Conservation (phyloP, 2,888 invertebrate genomes). For the Nephrotoma flavescens region DNA sequence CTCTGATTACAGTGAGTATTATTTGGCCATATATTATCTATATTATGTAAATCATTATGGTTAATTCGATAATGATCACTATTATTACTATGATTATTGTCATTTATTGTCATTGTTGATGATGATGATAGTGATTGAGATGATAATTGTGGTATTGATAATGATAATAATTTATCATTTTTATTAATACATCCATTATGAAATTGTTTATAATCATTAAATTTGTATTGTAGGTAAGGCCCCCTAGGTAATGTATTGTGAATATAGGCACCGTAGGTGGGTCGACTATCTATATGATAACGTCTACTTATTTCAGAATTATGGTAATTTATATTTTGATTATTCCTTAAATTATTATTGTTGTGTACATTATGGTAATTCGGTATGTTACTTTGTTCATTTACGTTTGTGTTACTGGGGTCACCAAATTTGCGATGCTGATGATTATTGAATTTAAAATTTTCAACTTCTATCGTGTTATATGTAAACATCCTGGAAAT, state of each 20-base stretch:
- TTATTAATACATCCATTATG: neutral
- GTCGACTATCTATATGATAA: conserved; percentile 9
- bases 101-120: conserved; percentile 7
- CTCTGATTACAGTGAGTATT: neutral
- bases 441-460: neutral
- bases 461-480: neutral
- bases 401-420: neutral
- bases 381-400: neutral
- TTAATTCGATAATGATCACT: neutral
- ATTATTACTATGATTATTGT: neutral
- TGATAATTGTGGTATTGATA: conserved; percentile 6
- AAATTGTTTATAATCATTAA: conserved; percentile 12
- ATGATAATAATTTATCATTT: conserved; percentile 7
- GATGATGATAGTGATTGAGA: conserved; percentile 3
- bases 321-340: neutral
- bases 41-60: conserved; percentile 4
- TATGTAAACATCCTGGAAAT: neutral
- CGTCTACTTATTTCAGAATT: neutral
- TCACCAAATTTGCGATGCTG: neutral
- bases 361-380: neutral
- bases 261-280: conserved; percentile 18
- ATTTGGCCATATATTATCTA: neutral
- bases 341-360: neutral
- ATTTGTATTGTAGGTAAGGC: conserved; percentile 19
- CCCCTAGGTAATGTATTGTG: conserved; percentile 16